Evolutionary conservation across 2,797 vertebrate genomes (phyloP).

Genomic region (Moxostoma hubbsi): DNA sequence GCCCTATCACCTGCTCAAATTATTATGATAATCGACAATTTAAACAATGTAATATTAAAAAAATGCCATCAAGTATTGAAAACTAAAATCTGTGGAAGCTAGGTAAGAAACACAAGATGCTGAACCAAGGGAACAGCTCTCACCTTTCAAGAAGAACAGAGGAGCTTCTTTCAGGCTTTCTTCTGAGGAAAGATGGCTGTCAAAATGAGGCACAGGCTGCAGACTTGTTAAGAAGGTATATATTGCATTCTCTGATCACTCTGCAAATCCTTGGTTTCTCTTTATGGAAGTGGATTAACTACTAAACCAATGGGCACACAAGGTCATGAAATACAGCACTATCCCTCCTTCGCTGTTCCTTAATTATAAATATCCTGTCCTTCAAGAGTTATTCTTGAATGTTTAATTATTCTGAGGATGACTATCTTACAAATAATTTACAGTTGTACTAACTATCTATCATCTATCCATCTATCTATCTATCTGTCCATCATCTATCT

Average conservation of each 20-base stretch:
- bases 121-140: slow-evolving; percentile 41
- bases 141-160: slow-evolving; percentile 63
- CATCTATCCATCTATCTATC: too few relatives aligned
- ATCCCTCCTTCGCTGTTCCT: slow-evolving; percentile 62
- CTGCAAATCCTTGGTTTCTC: slow-evolving; percentile 86
- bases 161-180: slow-evolving; percentile 35
- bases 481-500: too few relatives aligned
- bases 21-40: too few relatives aligned
- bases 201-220: slow-evolving; percentile 69
- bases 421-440: not conserved
- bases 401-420: slow-evolving; percentile 25
- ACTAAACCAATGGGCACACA: slow-evolving; percentile 85
- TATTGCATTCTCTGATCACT: slow-evolving; percentile 87
- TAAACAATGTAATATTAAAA: not conserved
- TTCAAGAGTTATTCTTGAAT: slow-evolving; percentile 68
- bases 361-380: slow-evolving; percentile 81
- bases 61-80: not conserved
- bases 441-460: not conserved
- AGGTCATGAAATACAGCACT: slow-evolving; percentile 84
- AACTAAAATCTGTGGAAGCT: not conserved
- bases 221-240: slow-evolving; percentile 85
- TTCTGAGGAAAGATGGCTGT: slow-evolving; percentile 39
- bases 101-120: not conserved
- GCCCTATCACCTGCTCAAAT: not conserved
- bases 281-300: slow-evolving; percentile 92